phyloP scores from a whole-genome alignment of 37 sponge, comb jelly and placozoan genomes.

The Chondrilla cf. caribensis region DNA sequence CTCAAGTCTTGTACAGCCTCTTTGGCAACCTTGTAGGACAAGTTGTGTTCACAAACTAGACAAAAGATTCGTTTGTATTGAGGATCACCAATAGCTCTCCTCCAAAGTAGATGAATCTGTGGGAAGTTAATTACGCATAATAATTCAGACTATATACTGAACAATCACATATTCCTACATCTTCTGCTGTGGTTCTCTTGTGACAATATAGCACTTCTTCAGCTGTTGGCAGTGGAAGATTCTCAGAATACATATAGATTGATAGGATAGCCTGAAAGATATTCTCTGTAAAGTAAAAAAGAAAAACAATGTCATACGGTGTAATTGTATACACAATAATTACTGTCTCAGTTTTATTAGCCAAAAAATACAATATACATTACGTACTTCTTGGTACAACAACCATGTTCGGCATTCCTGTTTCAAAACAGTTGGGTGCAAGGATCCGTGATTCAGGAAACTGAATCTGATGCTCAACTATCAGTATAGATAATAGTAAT shows the following conservation, averaged over 20 bases:
- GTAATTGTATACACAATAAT: neutral
- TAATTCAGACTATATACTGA: neutral
- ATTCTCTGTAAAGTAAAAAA: slow-evolving; percentile 28
- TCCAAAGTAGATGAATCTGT: slow-evolving; percentile 64
- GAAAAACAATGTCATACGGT: neutral
- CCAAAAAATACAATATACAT: neutral
- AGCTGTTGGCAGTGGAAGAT: slow-evolving; percentile 62
- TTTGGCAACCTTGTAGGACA: slow-evolving; percentile 63
- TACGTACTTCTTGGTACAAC: slow-evolving; percentile 4
- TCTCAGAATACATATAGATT: slow-evolving; percentile 40
- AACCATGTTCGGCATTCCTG: neutral
- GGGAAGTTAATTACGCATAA: neutral
- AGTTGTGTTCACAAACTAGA: slow-evolving; percentile 63
- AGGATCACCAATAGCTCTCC: slow-evolving; percentile 64
- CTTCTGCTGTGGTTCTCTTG: slow-evolving; percentile 56
- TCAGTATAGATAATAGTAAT: too few relatives aligned
- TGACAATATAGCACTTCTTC: slow-evolving; percentile 69
- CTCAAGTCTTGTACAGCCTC: slow-evolving; percentile 19
- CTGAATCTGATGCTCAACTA: too few relatives aligned
- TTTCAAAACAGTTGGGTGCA: slow-evolving; percentile 14
- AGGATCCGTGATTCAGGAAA: neutral
- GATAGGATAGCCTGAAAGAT: slow-evolving; percentile 46
- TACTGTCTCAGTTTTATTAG: too few relatives aligned
- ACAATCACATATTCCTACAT: slow-evolving; percentile 39
- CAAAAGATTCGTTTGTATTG: slow-evolving; percentile 55